A percentile compares a stretch with the other conserved stretches of the same genome.
Conservation (phyloP, 2,113 vertebrate genomes). For the Empidonax alnorum region DNA sequence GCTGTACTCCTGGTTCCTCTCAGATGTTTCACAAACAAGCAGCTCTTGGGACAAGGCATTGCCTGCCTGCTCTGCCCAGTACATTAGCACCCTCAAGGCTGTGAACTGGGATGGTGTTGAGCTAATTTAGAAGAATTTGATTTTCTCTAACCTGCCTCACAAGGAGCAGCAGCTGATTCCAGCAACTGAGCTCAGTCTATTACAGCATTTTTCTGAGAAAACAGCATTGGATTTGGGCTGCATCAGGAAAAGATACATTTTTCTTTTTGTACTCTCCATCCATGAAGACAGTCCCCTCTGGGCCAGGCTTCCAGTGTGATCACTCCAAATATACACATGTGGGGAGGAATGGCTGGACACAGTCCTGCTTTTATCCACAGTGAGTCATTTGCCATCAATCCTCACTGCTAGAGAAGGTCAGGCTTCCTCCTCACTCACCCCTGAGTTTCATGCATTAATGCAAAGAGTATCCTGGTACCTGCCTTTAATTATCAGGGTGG, state of each 20-base stretch:
- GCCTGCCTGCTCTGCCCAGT: neutral
- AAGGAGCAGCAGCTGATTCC: neutral
- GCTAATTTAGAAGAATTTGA: neutral
- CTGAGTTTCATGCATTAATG: neutral
- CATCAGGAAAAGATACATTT: neutral
- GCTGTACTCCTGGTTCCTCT: neutral
- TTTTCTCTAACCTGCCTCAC: neutral
- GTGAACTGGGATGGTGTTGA: neutral
- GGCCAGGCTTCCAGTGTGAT: neutral
- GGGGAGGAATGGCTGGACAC: neutral
- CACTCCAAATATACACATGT: neutral
- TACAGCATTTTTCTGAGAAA: neutral
- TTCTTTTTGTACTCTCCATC: neutral
- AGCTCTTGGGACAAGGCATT: neutral
- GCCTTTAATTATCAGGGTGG: neutral
- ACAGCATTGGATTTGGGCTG: neutral
- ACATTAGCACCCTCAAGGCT: neutral
- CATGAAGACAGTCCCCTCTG: neutral
- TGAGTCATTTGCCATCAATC: neutral
- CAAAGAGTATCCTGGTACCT: neutral
- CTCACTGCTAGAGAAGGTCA: neutral
- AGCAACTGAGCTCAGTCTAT: neutral
- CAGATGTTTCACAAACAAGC: rapidly evolving
- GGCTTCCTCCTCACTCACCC: neutral
- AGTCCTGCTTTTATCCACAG: neutral